phyloP scores from a whole-genome alignment of 2,888 invertebrate species.

The Cerastis rubricosa region DNA sequence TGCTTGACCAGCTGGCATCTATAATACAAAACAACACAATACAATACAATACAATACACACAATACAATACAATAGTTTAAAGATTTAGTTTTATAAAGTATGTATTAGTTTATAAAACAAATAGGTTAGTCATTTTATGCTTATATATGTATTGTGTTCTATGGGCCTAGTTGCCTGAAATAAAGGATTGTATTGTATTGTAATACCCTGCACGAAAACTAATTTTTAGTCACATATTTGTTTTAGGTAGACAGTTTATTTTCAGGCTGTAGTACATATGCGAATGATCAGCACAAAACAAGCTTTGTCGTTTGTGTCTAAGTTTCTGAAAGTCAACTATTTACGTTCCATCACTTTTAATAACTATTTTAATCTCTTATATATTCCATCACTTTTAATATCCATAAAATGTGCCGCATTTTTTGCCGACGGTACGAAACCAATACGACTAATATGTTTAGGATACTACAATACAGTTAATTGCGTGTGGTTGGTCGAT shows the following conservation, averaged over 20 bases:
- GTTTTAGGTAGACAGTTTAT: background rate
- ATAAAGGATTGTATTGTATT: no score
- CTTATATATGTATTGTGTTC: no score
- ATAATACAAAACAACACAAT: no score
- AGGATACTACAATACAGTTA: slow-evolving; percentile 39
- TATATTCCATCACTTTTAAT: background rate
- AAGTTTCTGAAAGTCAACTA: background rate
- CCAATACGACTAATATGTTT: slow-evolving; percentile 37
- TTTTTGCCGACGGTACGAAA: slow-evolving; percentile 17
- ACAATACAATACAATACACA: no score
- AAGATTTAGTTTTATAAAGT: no score
- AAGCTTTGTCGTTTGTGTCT: background rate
- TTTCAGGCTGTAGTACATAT: background rate
- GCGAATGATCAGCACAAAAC: background rate
- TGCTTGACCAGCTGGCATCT: background rate
- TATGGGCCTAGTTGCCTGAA: no score
- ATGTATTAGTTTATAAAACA: no score
- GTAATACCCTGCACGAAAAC: background rate
- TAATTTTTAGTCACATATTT: no score
- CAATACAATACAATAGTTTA: no score
- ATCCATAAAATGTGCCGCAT: background rate
- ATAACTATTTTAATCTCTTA: no score
- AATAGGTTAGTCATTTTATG: no score
- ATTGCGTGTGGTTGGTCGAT: slow-evolving; percentile 71
- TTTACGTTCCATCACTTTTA: background rate